These are phyloP conservation scores for Isichthys henryi DNA, from an alignment of 2,113 vertebrate species.

Conservation along the genomic window DNA sequence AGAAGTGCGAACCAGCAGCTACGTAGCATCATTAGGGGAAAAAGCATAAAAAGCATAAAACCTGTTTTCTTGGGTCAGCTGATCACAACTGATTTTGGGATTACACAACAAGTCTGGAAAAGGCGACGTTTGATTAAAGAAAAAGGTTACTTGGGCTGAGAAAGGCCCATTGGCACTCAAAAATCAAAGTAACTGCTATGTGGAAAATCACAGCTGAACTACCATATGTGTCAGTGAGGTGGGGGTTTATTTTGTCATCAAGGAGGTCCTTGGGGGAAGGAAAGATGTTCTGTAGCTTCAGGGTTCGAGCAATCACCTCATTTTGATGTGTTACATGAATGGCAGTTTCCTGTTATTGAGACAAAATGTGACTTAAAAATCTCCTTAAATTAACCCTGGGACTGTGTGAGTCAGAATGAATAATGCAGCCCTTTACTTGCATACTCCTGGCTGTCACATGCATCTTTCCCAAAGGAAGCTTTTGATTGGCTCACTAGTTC, in stretches of 20 bases:
- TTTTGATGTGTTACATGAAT: background rate
- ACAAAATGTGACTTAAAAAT: background rate
- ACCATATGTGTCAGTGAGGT: background rate
- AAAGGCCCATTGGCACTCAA: background rate
- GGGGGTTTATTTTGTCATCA: background rate
- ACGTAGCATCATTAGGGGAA: background rate
- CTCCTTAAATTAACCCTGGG: background rate
- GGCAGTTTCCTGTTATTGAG: background rate
- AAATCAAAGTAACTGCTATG: slow-evolving; percentile 8
- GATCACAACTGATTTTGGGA: background rate
- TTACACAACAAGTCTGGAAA: background rate
- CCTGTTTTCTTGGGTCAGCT: background rate
- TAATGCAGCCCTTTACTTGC: background rate
- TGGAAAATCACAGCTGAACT: background rate
- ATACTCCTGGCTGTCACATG: background rate
- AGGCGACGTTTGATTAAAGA: background rate
- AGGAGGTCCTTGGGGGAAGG: background rate
- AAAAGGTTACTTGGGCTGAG: background rate
- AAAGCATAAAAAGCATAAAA: background rate
- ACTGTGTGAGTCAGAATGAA: background rate
- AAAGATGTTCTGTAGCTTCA: background rate
- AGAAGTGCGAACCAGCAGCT: background rate
- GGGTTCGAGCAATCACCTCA: background rate
- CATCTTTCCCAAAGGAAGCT: background rate
- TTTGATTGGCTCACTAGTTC: background rate